Conservation (phyloP, 2,797 vertebrate genomes). For the Labeo calbasu region DNA sequence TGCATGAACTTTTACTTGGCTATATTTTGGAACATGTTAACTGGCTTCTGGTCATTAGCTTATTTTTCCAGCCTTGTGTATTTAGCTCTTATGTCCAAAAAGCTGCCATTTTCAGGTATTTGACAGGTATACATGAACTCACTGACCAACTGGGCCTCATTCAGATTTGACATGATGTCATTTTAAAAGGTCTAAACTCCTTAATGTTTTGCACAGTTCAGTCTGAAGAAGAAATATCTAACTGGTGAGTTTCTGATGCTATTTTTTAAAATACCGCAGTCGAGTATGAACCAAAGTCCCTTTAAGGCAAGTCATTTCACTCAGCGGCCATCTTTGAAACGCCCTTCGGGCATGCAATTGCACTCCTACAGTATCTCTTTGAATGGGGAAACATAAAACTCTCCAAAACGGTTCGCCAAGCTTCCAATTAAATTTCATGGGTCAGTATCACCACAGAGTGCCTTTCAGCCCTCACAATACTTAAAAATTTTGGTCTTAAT, state of each 20-base stretch:
- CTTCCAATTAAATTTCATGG: no score
- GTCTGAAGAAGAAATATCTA: constrained; percentile 25
- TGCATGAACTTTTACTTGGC: background rate
- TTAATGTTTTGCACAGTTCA: constrained; percentile 11
- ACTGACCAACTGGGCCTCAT: constrained; percentile 22
- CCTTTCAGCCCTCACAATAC: no score
- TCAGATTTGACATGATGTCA: constrained; percentile 37
- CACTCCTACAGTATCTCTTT: no score
- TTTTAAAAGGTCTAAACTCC: constrained; percentile 17
- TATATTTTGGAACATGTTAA: background rate
- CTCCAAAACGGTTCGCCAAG: no score
- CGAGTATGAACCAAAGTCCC: background rate
- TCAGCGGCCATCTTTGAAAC: no score
- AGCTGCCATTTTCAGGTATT: constrained; percentile 31
- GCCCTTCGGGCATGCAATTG: no score
- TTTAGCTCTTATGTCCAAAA: constrained; percentile 1
- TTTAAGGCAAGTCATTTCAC: no score
- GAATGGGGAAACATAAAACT: no score
- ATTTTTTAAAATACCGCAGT: background rate
- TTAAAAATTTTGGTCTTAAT: no score
- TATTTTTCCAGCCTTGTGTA: background rate
- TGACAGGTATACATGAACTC: constrained; percentile 25
- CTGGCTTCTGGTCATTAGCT: background rate
- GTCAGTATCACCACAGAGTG: no score
- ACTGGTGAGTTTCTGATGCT: background rate